Base-by-base conservation (phyloP, 2,888 invertebrate species). In the Trissoscelio sp. region DNA sequence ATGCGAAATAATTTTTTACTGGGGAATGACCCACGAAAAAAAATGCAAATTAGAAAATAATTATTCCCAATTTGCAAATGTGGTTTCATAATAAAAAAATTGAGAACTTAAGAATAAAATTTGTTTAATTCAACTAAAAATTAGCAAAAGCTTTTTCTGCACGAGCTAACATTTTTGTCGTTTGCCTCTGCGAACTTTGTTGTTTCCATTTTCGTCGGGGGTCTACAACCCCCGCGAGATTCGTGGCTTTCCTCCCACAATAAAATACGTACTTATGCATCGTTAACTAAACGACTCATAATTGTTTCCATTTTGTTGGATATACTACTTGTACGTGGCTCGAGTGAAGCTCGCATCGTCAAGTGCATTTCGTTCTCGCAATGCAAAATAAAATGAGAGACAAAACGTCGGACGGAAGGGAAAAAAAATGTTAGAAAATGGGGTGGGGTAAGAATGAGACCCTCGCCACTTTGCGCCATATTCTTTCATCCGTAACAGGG, bases 261-360 rank as follows among this genome's bases (percentile, higher is more conserved):
- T 69, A 58, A 55, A 74, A 74, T 46, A 14, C 44, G 37, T 46
- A 37, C 72, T 79, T 79, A 46, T 73, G 73, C 53, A 60, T 79
- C 79, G 60, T 79, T 79, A 73, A 73, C 79, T 67, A 73, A 79
- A 79, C 72, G 67, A 60, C 70, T 79, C 73, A 67, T 79, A 72
- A 73, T 72, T 79, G 79, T 79, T 79, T 79, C 66, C 66, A 79
- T 73, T 73, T 79, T 67, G 79, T 51, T 58, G 66, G 60, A 73
- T 73, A 60, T 51, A 48, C 58, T 66, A 58, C 79, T 79, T 18
- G 51, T 78, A 57, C 44, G 48, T 48, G 48, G 64, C 70, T 78
- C 44, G 60, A 79, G 72, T 58, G 60, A 58, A 55, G 62, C 69
- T 60, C 55, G 46, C 5, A n/a, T n/a, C 62, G 14, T 55, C 12